phyloP scores from a whole-genome alignment of 2,113 vertebrate genomes.

The Actenoides hombroni region DNA sequence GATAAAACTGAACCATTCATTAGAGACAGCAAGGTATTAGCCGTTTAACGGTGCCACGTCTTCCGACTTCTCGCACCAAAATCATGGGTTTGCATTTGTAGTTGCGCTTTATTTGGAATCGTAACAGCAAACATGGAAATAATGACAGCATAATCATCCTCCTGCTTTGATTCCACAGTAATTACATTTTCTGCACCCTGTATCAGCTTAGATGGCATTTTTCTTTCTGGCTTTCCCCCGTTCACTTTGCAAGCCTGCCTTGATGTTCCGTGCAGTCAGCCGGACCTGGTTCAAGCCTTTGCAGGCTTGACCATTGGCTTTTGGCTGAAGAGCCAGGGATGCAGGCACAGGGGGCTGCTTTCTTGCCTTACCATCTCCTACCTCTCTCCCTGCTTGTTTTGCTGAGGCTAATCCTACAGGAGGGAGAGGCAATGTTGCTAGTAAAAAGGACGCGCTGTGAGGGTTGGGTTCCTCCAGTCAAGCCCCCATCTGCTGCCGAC shows the following conservation, averaged over 20 bases:
- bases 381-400: background rate
- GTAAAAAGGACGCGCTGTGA: background rate
- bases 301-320: background rate
- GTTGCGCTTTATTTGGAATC: background rate
- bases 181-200: background rate
- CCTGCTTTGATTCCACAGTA: background rate
- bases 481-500: background rate
- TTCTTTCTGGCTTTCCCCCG: background rate
- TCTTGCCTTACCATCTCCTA: background rate
- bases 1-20: background rate
- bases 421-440: background rate
- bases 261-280: background rate
- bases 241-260: background rate
- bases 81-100: background rate
- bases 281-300: no score
- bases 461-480: background rate
- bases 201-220: background rate
- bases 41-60: background rate
- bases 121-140: background rate
- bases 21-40: background rate
- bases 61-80: background rate
- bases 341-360: background rate
- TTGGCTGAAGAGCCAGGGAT: background rate
- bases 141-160: background rate
- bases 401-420: background rate